Evolutionary conservation across 23 tunicate species (phyloP).

Genomic region (Botrylloides violaceus): DNA sequence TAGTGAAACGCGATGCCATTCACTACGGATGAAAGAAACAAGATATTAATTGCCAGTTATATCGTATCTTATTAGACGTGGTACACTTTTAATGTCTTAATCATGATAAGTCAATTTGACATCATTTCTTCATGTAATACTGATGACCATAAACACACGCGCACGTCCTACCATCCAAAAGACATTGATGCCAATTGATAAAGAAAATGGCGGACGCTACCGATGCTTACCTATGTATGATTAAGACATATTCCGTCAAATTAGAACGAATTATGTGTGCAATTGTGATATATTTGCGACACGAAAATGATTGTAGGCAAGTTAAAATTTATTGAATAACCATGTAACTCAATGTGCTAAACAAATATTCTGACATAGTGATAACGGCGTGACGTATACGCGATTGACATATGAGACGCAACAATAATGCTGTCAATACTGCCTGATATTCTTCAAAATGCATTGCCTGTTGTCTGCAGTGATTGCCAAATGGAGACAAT

Average conservation of each 20-base stretch:
- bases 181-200: too few relatives aligned
- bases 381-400: background rate
- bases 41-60: background rate
- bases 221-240: background rate
- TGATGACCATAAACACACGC: background rate
- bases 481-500: too few relatives aligned
- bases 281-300: background rate
- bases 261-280: background rate
- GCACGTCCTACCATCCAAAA: background rate
- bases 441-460: too few relatives aligned
- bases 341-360: background rate
- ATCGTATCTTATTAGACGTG: background rate
- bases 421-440: too few relatives aligned
- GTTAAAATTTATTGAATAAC: background rate
- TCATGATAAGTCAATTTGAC: background rate
- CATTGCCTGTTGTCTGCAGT: too few relatives aligned
- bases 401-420: too few relatives aligned
- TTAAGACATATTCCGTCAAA: background rate
- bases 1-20: background rate
- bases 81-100: background rate
- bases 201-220: slow-evolving; percentile 1
- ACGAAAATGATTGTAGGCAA: background rate
- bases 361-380: background rate
- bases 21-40: background rate
- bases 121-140: background rate